A percentile compares a stretch with the other conserved stretches of the same genome.
phyloP scores from a whole-genome alignment of 2,888 invertebrate genomes.

The Caenorhabditis sp. region DNA sequence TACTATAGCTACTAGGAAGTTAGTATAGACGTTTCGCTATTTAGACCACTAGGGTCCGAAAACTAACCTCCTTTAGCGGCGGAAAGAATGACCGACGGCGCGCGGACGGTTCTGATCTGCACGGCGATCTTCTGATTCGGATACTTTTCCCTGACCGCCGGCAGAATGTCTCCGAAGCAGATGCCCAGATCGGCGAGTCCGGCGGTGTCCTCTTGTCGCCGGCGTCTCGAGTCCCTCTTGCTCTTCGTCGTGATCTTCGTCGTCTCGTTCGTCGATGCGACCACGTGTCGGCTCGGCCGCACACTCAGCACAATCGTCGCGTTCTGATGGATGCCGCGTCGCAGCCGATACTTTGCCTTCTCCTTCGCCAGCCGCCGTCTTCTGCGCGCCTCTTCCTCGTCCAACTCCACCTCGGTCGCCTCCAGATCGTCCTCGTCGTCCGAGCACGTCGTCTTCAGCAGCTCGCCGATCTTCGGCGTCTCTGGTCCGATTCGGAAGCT shows the following conservation, averaged over 20 bases:
- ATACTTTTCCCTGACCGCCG: slow-evolving; percentile 76
- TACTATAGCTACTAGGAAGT: too few species aligned
- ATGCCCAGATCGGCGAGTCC: slow-evolving; percentile 75
- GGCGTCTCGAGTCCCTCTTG: slow-evolving; percentile 41
- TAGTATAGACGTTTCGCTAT: too few species aligned
- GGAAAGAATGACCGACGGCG: slow-evolving; percentile 71
- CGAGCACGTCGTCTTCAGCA: slow-evolving; percentile 77
- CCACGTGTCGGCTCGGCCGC: slow-evolving; percentile 27
- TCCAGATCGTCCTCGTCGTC: slow-evolving; percentile 73
- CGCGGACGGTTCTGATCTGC: slow-evolving; percentile 70
- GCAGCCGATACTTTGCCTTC: slow-evolving; percentile 29
- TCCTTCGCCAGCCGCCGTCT: slow-evolving; percentile 45
- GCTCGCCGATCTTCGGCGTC: slow-evolving; percentile 77
- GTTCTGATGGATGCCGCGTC: slow-evolving; percentile 40
- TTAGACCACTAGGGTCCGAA: too few species aligned
- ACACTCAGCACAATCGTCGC: slow-evolving; percentile 29
- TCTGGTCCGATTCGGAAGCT: slow-evolving; percentile 76
- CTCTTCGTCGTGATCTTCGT: slow-evolving; percentile 39
- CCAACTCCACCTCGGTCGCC: slow-evolving; percentile 66
- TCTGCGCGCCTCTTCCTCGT: slow-evolving; percentile 55
- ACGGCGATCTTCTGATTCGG: slow-evolving; percentile 75
- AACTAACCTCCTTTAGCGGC: slow-evolving; percentile 63
- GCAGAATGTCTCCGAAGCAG: slow-evolving; percentile 77
- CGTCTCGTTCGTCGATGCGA: slow-evolving; percentile 31
- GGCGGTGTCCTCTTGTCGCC: slow-evolving; percentile 62